A percentile compares a stretch with the other conserved stretches of the same genome.
phyloP scores from a whole-genome alignment of 1,140 invertebrate species.

The Drosophila lini region DNA sequence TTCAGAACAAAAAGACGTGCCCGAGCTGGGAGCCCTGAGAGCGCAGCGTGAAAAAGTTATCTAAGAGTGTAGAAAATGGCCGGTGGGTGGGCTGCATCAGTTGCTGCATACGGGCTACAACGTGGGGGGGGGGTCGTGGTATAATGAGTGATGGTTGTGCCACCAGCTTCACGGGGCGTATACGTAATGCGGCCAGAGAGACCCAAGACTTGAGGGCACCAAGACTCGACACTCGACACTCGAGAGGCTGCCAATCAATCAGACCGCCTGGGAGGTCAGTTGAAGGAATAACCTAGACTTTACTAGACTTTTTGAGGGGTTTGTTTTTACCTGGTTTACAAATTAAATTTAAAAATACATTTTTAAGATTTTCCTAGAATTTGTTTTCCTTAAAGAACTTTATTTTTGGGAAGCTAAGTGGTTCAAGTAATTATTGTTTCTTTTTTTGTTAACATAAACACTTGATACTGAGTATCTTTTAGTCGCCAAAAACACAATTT shows the following conservation, averaged over 20 bases:
- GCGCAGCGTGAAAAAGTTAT: conserved; percentile 60
- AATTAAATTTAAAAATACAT: neutral
- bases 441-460: neutral
- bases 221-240: conserved; percentile 4
- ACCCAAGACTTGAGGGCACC: neutral
- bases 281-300: neutral
- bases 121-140: conserved; percentile 8
- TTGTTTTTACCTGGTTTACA: neutral
- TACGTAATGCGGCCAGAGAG: conserved; percentile 19
- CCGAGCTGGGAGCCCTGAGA: neutral
- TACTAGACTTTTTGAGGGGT: neutral
- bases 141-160: conserved; percentile 42
- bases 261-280: conserved; percentile 23
- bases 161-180: conserved; percentile 30
- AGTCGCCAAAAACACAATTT: conserved; percentile 12
- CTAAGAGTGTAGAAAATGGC: conserved; percentile 50
- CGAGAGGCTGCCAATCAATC: conserved; percentile 36
- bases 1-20: conserved; percentile 63
- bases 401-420: neutral
- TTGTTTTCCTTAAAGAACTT: neutral
- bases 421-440: neutral
- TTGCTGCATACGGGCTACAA: conserved; percentile 23
- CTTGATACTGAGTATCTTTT: conserved; percentile 23
- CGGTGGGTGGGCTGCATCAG: conserved; percentile 11
- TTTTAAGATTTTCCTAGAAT: neutral